A percentile compares a stretch with the other conserved stretches of the same genome.
Evolutionary conservation across 2,113 vertebrate genomes (phyloP).

Genomic region (Tapirus terrestris): DNA sequence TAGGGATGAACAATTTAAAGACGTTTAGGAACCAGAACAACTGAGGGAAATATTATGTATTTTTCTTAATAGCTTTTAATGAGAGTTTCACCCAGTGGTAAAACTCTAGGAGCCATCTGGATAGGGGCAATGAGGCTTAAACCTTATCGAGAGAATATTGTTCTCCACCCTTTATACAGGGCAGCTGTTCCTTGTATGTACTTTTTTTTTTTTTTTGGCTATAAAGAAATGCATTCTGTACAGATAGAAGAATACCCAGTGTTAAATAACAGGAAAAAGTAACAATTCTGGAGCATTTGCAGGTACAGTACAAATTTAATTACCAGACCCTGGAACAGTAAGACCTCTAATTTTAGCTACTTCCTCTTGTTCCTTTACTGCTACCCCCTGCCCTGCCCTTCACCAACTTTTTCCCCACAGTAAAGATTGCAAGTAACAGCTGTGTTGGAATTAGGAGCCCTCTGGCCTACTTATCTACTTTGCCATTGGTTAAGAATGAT

Average conservation of each 20-base stretch:
- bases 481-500: background rate
- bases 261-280: constrained; percentile 28
- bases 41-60: background rate
- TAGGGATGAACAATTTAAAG: background rate
- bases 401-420: background rate
- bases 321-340: background rate
- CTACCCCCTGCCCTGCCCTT: background rate
- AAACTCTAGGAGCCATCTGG: background rate
- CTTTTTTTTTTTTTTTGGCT: background rate
- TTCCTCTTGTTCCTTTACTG: background rate
- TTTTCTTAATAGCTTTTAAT: background rate
- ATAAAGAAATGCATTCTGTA: background rate
- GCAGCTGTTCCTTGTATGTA: background rate
- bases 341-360: background rate
- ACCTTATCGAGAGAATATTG: background rate
- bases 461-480: background rate
- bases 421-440: background rate
- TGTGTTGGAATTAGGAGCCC: background rate
- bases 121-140: background rate
- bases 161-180: background rate
- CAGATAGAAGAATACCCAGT: background rate
- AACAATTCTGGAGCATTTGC: background rate
- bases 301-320: background rate
- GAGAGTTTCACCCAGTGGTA: background rate
- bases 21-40: background rate